These are phyloP conservation scores for Ceratina australensis DNA, from an alignment of 1,140 invertebrate genomes.

Conservation along the genomic window DNA sequence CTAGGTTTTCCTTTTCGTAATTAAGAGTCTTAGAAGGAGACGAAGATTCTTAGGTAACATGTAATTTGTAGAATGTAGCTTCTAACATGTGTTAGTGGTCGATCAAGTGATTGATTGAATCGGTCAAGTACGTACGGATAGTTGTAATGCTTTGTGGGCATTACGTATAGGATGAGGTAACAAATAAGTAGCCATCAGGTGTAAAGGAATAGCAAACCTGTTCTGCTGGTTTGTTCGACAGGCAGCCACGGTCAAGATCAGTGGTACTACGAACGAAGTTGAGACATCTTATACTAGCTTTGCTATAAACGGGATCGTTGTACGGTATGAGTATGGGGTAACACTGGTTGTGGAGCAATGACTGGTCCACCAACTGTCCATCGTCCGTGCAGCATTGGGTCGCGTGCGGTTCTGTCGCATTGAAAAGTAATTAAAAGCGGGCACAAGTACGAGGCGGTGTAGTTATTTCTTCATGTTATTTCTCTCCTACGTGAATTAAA, in stretches of 20 bases:
- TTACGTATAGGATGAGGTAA: conserved; percentile 14
- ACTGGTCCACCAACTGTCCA: conserved; percentile 79
- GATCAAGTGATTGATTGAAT: no score
- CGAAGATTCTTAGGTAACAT: no score
- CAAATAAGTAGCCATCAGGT: conserved; percentile 13
- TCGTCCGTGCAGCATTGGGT: conserved; percentile 86
- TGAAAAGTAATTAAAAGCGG: background rate
- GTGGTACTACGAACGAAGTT: conserved; percentile 91
- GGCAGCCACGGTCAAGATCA: conserved; percentile 85
- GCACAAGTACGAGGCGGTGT: background rate
- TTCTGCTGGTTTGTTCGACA: conserved; percentile 83
- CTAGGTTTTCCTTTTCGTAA: no score
- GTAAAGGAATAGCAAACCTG: conserved; percentile 79
- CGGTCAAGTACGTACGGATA: no score
- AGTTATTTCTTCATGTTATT: background rate
- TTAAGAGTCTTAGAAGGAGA: no score
- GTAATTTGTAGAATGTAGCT: no score
- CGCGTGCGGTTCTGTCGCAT: conserved; percentile 82
- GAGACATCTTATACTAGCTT: conserved; percentile 86
- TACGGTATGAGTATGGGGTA: conserved; percentile 91
- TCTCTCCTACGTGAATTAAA: background rate
- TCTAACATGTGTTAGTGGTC: no score
- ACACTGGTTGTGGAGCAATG: conserved; percentile 80
- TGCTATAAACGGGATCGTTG: conserved; percentile 89
- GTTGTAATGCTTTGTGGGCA: no score